Conservation (phyloP, 2,888 invertebrate species). For the Spatulosminthurus flaviceps region DNA sequence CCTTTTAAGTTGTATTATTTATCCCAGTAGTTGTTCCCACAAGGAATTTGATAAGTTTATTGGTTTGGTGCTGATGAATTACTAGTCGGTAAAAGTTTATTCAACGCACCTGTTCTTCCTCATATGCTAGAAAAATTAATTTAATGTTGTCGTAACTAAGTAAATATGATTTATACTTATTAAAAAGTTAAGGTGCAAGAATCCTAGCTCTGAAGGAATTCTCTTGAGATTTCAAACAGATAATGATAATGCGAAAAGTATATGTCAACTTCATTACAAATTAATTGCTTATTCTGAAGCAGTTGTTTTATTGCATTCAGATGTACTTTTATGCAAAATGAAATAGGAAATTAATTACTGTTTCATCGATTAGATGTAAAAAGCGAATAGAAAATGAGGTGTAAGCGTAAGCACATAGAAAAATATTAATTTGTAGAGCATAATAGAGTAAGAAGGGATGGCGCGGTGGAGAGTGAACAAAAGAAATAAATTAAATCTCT, state of each 20-base stretch:
- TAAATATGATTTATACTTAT: too few species aligned
- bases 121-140: too few species aligned
- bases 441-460: not conserved
- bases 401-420: not conserved
- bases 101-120: too few species aligned
- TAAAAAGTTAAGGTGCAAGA: too few species aligned
- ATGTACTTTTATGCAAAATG: not conserved
- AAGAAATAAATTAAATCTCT: constrained; percentile 18
- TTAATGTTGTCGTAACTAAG: too few species aligned
- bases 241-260: not conserved
- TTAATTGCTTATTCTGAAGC: not conserved
- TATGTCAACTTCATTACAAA: not conserved
- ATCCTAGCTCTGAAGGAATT: too few species aligned
- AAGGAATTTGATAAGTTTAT: too few species aligned
- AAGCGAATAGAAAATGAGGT: not conserved
- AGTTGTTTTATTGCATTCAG: not conserved
- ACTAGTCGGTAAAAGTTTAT: too few species aligned
- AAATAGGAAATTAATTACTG: not conserved
- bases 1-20: not conserved
- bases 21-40: too few species aligned
- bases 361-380: not conserved
- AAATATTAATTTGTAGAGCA: not conserved
- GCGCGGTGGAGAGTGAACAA: not conserved
- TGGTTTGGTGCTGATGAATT: too few species aligned
- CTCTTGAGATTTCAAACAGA: too few species aligned